These are phyloP conservation scores for Agonopterix heracliana DNA, from an alignment of 2,888 invertebrate species.

Conservation along the genomic window DNA sequence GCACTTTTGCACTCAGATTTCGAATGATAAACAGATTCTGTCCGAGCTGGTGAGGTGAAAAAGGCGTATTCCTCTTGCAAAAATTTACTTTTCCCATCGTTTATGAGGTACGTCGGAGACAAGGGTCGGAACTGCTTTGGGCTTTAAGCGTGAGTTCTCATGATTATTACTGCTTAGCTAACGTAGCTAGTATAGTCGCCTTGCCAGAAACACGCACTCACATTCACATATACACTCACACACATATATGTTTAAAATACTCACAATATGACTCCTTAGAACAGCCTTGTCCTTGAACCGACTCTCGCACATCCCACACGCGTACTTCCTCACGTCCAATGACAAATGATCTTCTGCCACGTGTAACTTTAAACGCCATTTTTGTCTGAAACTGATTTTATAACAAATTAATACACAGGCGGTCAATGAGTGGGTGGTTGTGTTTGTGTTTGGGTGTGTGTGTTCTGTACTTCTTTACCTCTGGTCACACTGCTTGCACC, in stretches of 20 bases:
- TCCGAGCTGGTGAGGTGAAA: neutral
- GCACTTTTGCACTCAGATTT: too few species aligned
- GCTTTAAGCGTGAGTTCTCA: conserved; percentile 40
- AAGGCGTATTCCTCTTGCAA: conserved; percentile 26
- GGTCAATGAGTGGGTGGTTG: neutral
- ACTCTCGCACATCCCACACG: conserved; percentile 34
- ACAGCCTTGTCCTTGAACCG: conserved; percentile 25
- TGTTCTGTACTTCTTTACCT: neutral
- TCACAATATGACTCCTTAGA: conserved; percentile 39
- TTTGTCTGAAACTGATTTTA: conserved; percentile 32
- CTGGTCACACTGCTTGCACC: too few species aligned
- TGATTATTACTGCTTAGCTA: conserved; percentile 32
- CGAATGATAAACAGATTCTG: neutral
- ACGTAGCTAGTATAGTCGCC: neutral
- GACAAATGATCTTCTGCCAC: conserved; percentile 35
- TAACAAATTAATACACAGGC: neutral
- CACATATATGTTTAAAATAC: conserved; percentile 16
- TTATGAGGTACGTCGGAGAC: conserved; percentile 32
- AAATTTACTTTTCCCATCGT: conserved; percentile 38
- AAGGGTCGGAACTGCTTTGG: conserved; percentile 38
- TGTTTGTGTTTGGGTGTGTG: neutral
- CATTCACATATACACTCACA: neutral
- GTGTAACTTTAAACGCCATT: conserved; percentile 29
- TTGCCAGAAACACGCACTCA: too few species aligned
- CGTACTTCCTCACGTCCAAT: conserved; percentile 22